These are phyloP conservation scores for Cyprinodon brontotheroides DNA, from an alignment of 2,113 vertebrate species.

Conservation along the genomic window DNA sequence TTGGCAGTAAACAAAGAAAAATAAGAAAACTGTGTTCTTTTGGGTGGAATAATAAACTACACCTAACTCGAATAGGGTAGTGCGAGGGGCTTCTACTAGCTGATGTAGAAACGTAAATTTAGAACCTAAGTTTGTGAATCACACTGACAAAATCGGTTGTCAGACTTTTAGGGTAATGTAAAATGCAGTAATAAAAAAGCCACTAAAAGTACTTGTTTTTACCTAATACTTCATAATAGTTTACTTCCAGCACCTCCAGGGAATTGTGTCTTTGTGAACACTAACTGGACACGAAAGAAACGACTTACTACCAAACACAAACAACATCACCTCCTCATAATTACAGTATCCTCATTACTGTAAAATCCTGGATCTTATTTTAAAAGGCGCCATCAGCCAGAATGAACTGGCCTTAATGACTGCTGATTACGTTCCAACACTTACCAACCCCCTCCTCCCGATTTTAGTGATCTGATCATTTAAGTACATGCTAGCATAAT, in stretches of 20 bases:
- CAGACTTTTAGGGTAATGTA: neutral
- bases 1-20: too few relatives aligned
- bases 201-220: neutral
- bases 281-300: slow-evolving; percentile 24
- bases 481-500: slow-evolving; percentile 72
- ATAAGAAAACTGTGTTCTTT: too few relatives aligned
- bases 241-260: slow-evolving; percentile 29
- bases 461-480: slow-evolving; percentile 60
- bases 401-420: slow-evolving; percentile 61
- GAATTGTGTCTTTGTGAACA: slow-evolving; percentile 16
- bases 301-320: slow-evolving; percentile 12
- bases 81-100: neutral
- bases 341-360: slow-evolving; percentile 49
- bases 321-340: slow-evolving; percentile 30
- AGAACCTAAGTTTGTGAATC: neutral
- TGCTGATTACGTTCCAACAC: slow-evolving; percentile 56
- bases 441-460: slow-evolving; percentile 15
- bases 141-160: neutral
- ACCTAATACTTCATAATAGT: neutral
- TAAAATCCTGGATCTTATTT: slow-evolving; percentile 43
- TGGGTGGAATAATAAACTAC: too few relatives aligned
- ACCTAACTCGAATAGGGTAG: too few relatives aligned
- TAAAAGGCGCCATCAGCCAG: slow-evolving; percentile 58
- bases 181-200: neutral
- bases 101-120: neutral